Evolutionary conservation across 2,113 vertebrate species (phyloP), one percentile per base, ranked within the genome.

Genomic region (Muntiacus muntjak): DNA sequence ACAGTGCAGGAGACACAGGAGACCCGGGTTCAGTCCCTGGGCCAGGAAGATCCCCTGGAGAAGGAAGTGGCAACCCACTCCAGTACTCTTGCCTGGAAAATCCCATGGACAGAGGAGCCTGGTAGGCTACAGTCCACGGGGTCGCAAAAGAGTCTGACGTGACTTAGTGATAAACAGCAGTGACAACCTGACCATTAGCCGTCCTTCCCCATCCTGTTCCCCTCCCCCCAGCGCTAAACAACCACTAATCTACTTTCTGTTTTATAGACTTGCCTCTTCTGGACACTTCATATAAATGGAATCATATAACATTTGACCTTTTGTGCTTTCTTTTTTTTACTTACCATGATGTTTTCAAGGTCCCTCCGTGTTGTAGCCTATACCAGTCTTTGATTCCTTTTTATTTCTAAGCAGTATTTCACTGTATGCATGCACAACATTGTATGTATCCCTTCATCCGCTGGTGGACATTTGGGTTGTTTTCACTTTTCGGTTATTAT

Each of bases 81-180:
- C 71, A 43, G 36, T 43, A 43, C 43, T 76, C 71, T 76, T 76
- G 71, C 12, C 40, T 76, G 71, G 71, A 43, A 14, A 76, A 76
- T 43, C 40, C 40, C 23, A 43, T 7, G 71, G 40, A 43, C 23
- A 76, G 71, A 43, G 71, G 71, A 76, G 23, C 23, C 71, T 1
- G 0, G 40, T 43, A 12, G 36, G 40, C 36, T 74, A 7, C 71
- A 74, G 12, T 26, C 71, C 40, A 26, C 7, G 6, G 71, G 36
- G 40, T 76, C 1, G 0, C 40, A 26, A 26, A 3, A 26, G 71
- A 26, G 71, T 15, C 40, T 43, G 36, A 76, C 0, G 2, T 1
- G 6, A 76, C 23, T 26, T 76, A 14, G 71, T 26, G 40, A 26
- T 43, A 43, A 43, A 43, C 23, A 76, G 2, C 71, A 76, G 21